phyloP scores from a whole-genome alignment of 2,797 vertebrate species.

The Orestias chungarensis region DNA sequence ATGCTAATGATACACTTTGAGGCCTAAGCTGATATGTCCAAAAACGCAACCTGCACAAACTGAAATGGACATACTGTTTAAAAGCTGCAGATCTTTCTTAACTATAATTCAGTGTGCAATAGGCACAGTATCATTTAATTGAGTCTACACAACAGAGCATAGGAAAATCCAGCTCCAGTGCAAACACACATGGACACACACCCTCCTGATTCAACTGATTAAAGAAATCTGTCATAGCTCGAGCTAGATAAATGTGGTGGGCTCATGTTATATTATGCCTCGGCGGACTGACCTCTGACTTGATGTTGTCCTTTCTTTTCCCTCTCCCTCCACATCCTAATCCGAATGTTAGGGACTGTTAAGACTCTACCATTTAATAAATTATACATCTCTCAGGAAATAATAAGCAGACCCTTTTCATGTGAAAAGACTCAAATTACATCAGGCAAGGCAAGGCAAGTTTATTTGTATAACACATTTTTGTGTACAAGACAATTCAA shows the following conservation, averaged over 20 bases:
- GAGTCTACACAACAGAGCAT: conserved; percentile 13
- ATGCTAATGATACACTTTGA: neutral
- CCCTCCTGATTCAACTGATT: conserved; percentile 71
- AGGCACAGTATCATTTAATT: conserved; percentile 42
- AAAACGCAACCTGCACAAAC: neutral
- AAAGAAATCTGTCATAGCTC: conserved; percentile 66
- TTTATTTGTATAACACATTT: too few species aligned
- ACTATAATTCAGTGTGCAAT: conserved; percentile 17
- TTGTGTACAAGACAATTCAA: too few species aligned
- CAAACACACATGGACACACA: conserved; percentile 25
- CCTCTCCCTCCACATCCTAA: conserved; percentile 53
- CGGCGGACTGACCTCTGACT: conserved; percentile 74
- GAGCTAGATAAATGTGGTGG: conserved; percentile 29
- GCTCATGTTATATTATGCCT: conserved; percentile 66
- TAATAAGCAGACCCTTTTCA: conserved; percentile 72
- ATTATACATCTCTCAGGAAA: conserved; percentile 71
- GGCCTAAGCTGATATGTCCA: conserved; percentile 1
- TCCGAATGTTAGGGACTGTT: conserved; percentile 49
- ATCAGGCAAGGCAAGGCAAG: too few species aligned
- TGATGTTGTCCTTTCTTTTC: conserved; percentile 16
- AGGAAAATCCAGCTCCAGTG: conserved; percentile 23
- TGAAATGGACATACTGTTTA: neutral
- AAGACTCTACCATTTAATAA: conserved; percentile 71
- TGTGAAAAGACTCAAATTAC: conserved; percentile 72
- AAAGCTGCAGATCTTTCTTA: conserved; percentile 10